Percentiles rank a stretch among this genome's conserved stretches.
Evolutionary conservation across 1,140 invertebrate genomes (phyloP).

Genomic region (Maniola jurtina): DNA sequence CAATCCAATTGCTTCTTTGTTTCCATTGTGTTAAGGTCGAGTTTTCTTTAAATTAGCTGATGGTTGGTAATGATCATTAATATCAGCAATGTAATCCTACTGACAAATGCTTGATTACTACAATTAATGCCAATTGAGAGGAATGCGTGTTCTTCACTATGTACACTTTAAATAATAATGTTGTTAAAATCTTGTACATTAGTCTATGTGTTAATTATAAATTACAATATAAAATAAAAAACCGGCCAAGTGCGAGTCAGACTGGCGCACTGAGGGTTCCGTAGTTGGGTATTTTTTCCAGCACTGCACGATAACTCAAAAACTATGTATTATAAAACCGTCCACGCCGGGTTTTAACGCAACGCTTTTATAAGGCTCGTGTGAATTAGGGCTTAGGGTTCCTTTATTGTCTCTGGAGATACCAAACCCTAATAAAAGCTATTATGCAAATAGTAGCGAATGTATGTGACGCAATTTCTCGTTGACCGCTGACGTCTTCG

Average conservation of each 20-base stretch:
- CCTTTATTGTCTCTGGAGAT: too few species aligned
- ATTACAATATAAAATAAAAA: too few species aligned
- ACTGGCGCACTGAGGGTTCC: too few species aligned
- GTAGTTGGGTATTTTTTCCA: too few species aligned
- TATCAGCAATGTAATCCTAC: conserved; percentile 53
- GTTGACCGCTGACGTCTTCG: conserved; percentile 2
- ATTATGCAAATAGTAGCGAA: neutral
- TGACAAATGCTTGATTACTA: conserved; percentile 71
- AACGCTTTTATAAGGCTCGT: too few species aligned
- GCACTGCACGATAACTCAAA: too few species aligned
- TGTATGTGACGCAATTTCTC: neutral
- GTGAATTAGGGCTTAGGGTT: too few species aligned
- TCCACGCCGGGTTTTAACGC: too few species aligned
- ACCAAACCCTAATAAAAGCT: neutral
- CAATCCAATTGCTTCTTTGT: neutral
- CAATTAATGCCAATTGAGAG: conserved; percentile 74
- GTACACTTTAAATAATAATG: neutral
- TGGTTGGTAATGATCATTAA: conserved; percentile 1
- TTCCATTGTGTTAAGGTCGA: neutral
- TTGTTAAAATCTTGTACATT: neutral
- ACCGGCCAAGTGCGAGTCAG: too few species aligned
- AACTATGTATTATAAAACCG: too few species aligned
- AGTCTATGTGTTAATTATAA: neutral
- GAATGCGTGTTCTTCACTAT: conserved; percentile 44
- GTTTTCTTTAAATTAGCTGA: neutral